Base-by-base conservation (phyloP, 2,888 invertebrate genomes). In the Drosophila greeni region DNA sequence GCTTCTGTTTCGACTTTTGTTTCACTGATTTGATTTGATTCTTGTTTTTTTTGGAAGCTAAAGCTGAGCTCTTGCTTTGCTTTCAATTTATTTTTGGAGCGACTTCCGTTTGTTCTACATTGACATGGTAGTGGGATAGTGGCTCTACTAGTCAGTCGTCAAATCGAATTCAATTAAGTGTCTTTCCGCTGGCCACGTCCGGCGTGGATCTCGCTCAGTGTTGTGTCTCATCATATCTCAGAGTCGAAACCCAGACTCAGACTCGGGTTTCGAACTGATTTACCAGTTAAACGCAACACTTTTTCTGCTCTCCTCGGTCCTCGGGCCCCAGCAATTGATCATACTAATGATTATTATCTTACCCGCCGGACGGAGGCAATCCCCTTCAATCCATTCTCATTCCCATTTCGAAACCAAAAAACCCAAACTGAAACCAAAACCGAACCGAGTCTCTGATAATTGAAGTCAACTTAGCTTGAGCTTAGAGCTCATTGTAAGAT, bases 151-250 rank as follows among this genome's bases (percentile, higher is more conserved):
- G 40, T 34, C 47, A 58, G 55, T 73, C 62, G 60, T 64, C 61
- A 78, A 84, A 81, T 81, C 84, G 80, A 81, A 81, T 81, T 81
- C 80, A 84, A 81, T 81, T 81, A 82, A 81, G 83, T 84, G 66
- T 65, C 83, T 74, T 79, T 80, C 84, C 84, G 80, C 76, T 62
- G 76, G 69, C 80, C 75, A 82, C 34, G 55, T 52, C 54, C 69
- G 56, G 51, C 54, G 20, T 33, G 49, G 36, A 59, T 31, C 56
- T 33, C n/a, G 3, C n/a, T n/a, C n/a, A n/a, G n/a, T n/a, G n/a
- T n/a, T 11, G 18, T 12, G 18, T 18, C 29, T 45, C 45, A 59
- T 34, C 37, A 33, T 43, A 40, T 40, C 43, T 31, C 20, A 23
- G 16, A n/a, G n/a, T n/a, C 24, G n/a, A 29, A 37, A 24, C 18